Conservation (phyloP, 2,888 invertebrate genomes). For the Nemotelus nigrinus region DNA sequence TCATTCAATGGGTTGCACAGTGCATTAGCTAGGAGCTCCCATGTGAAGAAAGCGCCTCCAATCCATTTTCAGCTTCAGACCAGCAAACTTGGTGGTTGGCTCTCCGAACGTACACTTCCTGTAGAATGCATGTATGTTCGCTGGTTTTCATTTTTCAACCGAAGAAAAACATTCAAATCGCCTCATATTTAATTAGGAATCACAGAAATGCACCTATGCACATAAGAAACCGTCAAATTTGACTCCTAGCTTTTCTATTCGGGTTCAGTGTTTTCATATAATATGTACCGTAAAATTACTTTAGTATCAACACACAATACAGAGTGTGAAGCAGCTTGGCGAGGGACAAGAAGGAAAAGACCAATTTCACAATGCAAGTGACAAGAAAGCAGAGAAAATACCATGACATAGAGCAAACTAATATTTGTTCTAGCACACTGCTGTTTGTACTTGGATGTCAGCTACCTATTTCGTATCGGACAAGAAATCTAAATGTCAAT, state of each 20-base stretch:
- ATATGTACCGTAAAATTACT: not conserved
- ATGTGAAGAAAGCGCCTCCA: not conserved
- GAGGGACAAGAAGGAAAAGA: not conserved
- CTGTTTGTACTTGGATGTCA: constrained; percentile 30
- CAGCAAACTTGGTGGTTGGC: not conserved
- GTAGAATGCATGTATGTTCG: not conserved
- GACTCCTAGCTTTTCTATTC: not conserved
- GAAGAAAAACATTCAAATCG: not conserved
- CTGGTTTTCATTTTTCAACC: not conserved
- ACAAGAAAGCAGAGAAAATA: not conserved
- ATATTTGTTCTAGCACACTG: constrained; percentile 13
- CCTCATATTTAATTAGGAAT: constrained; percentile 8
- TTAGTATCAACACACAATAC: not conserved
- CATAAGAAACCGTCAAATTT: constrained; percentile 22
- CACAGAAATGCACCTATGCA: constrained; percentile 25
- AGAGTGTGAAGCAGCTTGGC: not conserved
- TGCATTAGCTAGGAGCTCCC: not conserved
- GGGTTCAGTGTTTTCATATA: not conserved
- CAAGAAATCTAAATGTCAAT: constrained; percentile 33
- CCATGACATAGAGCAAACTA: not conserved
- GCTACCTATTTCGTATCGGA: constrained; percentile 32
- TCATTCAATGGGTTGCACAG: too few relatives aligned
- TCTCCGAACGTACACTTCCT: not conserved
- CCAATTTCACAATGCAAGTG: not conserved
- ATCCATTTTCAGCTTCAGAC: constrained; percentile 5